These are phyloP conservation scores for Andrena praecox DNA, from an alignment of 2,888 invertebrate genomes.

Conservation along the genomic window DNA sequence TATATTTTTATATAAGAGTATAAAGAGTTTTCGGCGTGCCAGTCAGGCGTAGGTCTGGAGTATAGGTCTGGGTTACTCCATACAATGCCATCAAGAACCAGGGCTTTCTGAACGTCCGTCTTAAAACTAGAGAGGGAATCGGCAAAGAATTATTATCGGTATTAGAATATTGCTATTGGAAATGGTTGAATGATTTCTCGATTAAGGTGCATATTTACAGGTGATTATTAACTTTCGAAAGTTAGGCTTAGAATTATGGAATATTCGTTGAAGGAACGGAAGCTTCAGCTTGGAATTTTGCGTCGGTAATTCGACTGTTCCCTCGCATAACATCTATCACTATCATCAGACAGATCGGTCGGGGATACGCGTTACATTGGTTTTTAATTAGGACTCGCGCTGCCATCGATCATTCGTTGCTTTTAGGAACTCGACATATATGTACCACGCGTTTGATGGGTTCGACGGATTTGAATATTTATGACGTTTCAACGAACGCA, in stretches of 20 bases:
- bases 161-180: too few species aligned
- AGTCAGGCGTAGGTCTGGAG: too few species aligned
- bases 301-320: not conserved
- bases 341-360: not conserved
- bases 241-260: not conserved
- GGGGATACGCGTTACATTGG: constrained; percentile 7
- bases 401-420: constrained; percentile 37
- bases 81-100: too few species aligned
- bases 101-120: too few species aligned
- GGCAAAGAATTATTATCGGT: too few species aligned
- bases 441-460: constrained; percentile 19
- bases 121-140: too few species aligned
- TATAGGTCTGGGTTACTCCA: too few species aligned
- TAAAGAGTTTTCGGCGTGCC: too few species aligned
- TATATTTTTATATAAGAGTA: too few species aligned
- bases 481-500: constrained; percentile 35
- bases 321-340: not conserved
- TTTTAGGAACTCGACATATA: constrained; percentile 27
- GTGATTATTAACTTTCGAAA: too few species aligned
- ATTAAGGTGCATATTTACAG: too few species aligned
- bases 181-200: too few species aligned
- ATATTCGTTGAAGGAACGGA: not conserved
- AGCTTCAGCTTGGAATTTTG: not conserved
- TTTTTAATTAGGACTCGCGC: constrained; percentile 34
- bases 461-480: constrained; percentile 44